phyloP scores from a whole-genome alignment of 92 coral and sea anemone genomes.

The Blastomussa wellsi region DNA sequence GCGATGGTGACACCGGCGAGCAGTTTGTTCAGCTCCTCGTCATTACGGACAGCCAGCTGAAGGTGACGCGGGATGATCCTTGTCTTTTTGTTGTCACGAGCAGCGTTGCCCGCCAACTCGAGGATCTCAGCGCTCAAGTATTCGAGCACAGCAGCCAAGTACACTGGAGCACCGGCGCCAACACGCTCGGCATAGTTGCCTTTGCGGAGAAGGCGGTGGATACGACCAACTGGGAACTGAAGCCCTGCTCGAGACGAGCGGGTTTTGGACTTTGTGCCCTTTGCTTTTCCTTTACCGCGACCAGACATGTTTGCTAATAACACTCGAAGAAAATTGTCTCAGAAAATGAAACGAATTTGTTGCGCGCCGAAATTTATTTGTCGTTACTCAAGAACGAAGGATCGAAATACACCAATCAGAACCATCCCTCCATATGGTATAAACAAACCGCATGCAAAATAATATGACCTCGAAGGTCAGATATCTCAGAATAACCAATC shows the following conservation, averaged over 20 bases:
- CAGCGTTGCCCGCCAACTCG: slow-evolving; percentile 80
- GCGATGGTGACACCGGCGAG: slow-evolving; percentile 58
- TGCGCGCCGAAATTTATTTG: too few species aligned
- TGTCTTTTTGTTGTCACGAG: slow-evolving; percentile 71
- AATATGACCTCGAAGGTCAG: too few species aligned
- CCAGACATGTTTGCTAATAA: too few species aligned
- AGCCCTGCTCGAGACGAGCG: slow-evolving; percentile 67
- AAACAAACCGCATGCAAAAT: too few species aligned
- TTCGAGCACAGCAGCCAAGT: slow-evolving; percentile 59
- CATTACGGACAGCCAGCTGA: slow-evolving; percentile 56
- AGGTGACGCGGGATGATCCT: slow-evolving; percentile 58
- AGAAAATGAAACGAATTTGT: too few species aligned
- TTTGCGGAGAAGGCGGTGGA: slow-evolving; percentile 54
- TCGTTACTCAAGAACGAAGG: too few species aligned
- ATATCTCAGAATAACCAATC: too few species aligned
- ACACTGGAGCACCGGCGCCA: slow-evolving; percentile 86
- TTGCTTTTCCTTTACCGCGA: slow-evolving; percentile 76
- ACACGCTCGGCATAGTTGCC: slow-evolving; percentile 64
- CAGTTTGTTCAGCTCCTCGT: slow-evolving; percentile 59
- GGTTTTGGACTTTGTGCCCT: slow-evolving; percentile 63
- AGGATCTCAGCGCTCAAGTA: slow-evolving; percentile 61
- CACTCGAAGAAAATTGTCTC: too few species aligned
- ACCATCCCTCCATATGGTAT: too few species aligned
- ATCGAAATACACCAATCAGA: too few species aligned
- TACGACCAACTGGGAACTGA: slow-evolving; percentile 64